A percentile compares a stretch with the other conserved stretches of the same genome.
Evolutionary conservation across 2,113 vertebrate species (phyloP).

Genomic region (Bubo bubo): DNA sequence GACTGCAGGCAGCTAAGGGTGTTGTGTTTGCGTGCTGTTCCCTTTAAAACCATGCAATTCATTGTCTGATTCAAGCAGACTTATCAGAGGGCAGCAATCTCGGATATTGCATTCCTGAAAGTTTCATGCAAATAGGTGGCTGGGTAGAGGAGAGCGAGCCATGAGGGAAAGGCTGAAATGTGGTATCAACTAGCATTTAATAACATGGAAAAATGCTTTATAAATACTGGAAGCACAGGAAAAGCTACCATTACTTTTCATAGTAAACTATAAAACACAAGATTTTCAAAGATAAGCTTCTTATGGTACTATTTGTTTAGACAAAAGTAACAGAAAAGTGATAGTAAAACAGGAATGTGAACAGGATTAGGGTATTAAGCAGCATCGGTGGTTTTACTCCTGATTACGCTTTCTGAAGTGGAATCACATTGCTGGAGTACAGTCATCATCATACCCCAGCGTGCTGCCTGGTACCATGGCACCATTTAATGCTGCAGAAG

Average conservation of each 20-base stretch:
- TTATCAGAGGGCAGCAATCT: neutral
- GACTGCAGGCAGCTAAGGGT: neutral
- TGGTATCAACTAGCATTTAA: neutral
- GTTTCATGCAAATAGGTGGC: neutral
- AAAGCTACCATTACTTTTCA: neutral
- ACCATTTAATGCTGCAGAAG: neutral
- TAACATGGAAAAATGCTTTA: neutral
- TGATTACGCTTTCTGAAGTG: neutral
- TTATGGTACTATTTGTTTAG: neutral
- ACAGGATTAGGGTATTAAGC: neutral
- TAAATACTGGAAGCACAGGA: neutral
- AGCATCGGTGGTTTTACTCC: neutral
- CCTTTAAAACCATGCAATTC: neutral
- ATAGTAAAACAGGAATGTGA: neutral
- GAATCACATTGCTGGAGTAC: neutral
- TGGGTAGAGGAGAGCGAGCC: neutral
- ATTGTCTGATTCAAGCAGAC: neutral
- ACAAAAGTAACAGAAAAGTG: neutral
- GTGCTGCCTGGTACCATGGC: neutral
- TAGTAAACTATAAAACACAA: neutral
- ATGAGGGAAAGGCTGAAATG: neutral
- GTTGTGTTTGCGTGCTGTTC: neutral
- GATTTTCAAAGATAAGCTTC: neutral
- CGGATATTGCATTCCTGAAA: neutral
- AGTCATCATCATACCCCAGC: neutral